A percentile compares a stretch with the other conserved stretches of the same genome.
These are phyloP conservation scores for Bimastos eiseni DNA, from an alignment of 2,888 invertebrate genomes.

Conservation along the genomic window DNA sequence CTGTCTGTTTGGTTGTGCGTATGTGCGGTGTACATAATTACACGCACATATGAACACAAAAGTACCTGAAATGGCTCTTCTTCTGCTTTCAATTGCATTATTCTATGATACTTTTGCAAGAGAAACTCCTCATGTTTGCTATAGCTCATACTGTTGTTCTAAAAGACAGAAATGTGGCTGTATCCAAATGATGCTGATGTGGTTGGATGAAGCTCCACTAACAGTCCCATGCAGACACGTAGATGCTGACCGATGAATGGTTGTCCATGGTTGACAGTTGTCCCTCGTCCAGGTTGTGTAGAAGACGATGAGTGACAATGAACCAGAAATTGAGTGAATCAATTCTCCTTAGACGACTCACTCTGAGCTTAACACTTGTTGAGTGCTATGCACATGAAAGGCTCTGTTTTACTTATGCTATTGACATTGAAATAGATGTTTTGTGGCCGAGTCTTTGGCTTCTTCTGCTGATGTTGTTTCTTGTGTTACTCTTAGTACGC, in stretches of 20 bases:
- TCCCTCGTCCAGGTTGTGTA: not conserved
- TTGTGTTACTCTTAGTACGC: slow-evolving; percentile 68
- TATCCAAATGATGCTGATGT: not conserved
- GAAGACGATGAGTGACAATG: not conserved
- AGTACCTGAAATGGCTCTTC: not conserved
- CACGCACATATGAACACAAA: not conserved
- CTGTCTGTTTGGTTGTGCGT: not conserved
- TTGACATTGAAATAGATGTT: not conserved
- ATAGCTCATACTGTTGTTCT: not conserved
- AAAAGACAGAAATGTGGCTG: not conserved
- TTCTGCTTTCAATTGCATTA: not conserved
- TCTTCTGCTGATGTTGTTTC: not conserved
- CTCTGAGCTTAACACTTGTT: not conserved
- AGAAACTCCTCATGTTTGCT: not conserved
- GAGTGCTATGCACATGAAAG: not conserved
- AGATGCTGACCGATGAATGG: not conserved
- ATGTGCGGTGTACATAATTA: not conserved
- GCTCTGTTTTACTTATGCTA: not conserved
- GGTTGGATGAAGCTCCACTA: no score
- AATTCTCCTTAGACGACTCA: not conserved
- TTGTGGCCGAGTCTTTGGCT: not conserved
- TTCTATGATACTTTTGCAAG: not conserved
- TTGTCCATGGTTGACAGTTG: not conserved
- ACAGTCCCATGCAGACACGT: no score
- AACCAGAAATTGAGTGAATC: not conserved